A percentile compares a stretch with the other conserved stretches of the same genome.
Conservation (phyloP, 92 coral and sea anemone species). For the Epizoanthus stellaris region DNA sequence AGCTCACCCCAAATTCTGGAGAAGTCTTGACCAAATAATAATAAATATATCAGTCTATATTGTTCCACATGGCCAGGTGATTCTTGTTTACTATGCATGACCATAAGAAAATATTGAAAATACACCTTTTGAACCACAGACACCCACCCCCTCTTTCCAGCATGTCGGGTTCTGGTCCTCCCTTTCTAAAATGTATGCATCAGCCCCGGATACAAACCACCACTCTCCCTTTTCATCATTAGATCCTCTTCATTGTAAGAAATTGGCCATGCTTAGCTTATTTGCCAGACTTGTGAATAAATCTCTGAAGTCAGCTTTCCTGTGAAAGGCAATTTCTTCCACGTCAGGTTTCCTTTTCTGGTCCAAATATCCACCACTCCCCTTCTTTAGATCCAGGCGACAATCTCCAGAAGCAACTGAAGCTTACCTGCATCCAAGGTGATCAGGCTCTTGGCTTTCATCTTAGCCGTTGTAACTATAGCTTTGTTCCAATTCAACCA, state of each 20-base stretch:
- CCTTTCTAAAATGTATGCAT: background rate
- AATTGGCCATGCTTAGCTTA: background rate
- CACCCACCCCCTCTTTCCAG: too few relatives aligned
- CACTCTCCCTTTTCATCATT: too few relatives aligned
- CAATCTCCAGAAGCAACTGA: background rate
- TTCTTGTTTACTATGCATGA: background rate
- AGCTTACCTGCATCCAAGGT: slow-evolving; percentile 33
- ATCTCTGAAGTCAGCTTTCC: slow-evolving; percentile 15
- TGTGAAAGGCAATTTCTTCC: slow-evolving; percentile 39
- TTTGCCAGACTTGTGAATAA: slow-evolving; percentile 17
- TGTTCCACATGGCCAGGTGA: background rate
- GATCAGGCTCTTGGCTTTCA: slow-evolving; percentile 41
- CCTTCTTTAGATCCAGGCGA: background rate
- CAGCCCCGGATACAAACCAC: too few relatives aligned
- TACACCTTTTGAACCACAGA: background rate
- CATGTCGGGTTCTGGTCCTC: background rate
- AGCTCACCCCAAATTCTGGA: too few relatives aligned
- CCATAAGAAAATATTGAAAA: slow-evolving; percentile 1
- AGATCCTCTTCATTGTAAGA: too few relatives aligned
- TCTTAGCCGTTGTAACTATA: slow-evolving; percentile 30
- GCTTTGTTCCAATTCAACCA: slow-evolving; percentile 46
- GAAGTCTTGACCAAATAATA: too few relatives aligned
- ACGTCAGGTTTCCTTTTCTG: slow-evolving; percentile 27
- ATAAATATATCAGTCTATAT: too few relatives aligned
- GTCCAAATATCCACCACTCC: slow-evolving; percentile 39